Evolutionary conservation across 2,113 vertebrate genomes (phyloP), one percentile per base, ranked within the genome.

Genomic region (Rhinolophus sinicus): DNA sequence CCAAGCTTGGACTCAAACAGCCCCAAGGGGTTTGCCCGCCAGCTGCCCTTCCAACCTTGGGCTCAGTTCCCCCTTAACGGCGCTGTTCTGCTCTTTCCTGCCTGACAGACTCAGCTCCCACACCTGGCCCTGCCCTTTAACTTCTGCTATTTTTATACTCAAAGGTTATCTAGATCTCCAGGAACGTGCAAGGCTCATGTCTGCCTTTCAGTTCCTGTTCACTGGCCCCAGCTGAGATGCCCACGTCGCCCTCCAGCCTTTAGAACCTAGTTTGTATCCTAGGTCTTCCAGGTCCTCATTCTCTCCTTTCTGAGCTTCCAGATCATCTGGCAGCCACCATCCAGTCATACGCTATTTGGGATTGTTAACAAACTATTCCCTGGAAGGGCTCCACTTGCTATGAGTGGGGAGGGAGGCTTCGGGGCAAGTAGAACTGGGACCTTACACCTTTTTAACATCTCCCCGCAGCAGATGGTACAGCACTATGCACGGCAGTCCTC

Each of bases 241-340:
- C 69, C 18, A 44, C 38, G n/a, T 80, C n/a, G 81, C 54, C 22
- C 30, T 44, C 16, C 21, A 62, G 28, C 33, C 67, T 80, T 72
- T 65, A 82, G 75, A 90, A 58, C 18, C 60, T 40, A 44, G 47
- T 85, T 84, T 73, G 73, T 4, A 73, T 35, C 54, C 38, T 65
- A 21, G 30, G n/a, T 81, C 80, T 80, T 85, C n/a, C 16, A 30
- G 22, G 44, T 47, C 18, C 86, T n/a, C 26, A n/a, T 26, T 44
- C 54, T 89, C 47, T 88, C 81, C 52, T 67, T 93, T 80, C n/a
- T 78, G 35, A 95, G 64, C 6, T 89, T 87, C 72, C 33, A 87
- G 95, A 75, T 35, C 85, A 82, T 33, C 80, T 67, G 56, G 65
- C n/a, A 84, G 62, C 65, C 52, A 62, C 13, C 14, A 58, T 58